phyloP scores from a whole-genome alignment of 1,140 invertebrate genomes.

The Gryllus bimaculatus region DNA sequence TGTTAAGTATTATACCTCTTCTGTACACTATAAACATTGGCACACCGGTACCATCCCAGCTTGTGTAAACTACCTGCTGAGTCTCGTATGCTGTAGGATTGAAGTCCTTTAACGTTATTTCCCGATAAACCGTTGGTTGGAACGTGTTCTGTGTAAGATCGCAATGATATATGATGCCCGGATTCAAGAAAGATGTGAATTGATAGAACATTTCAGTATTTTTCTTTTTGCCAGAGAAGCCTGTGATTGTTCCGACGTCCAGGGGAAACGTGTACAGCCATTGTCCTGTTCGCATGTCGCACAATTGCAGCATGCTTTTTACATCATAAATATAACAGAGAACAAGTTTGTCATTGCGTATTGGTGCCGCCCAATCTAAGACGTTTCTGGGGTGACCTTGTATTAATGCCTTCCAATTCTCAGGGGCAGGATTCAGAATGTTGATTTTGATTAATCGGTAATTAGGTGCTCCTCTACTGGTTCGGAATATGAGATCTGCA shows the following conservation, averaged over 20 bases:
- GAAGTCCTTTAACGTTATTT: conserved; percentile 78
- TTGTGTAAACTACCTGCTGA: conserved; percentile 86
- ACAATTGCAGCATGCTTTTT: conserved; percentile 80
- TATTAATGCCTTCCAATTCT: conserved; percentile 80
- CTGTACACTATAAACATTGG: conserved; percentile 94
- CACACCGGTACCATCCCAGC: conserved; percentile 90
- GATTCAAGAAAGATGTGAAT: conserved; percentile 88
- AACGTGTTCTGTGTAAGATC: conserved; percentile 50
- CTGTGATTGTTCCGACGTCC: conserved; percentile 76
- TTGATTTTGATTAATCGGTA: conserved; percentile 84
- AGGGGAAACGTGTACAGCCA: conserved; percentile 65
- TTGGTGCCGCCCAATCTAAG: conserved; percentile 75
- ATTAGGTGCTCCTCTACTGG: conserved; percentile 89
- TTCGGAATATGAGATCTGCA: conserved; percentile 74
- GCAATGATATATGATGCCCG: conserved; percentile 80
- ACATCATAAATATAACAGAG: conserved; percentile 90
- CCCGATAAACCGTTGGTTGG: conserved; percentile 43
- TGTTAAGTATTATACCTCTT: conserved; percentile 57
- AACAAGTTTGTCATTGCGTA: conserved; percentile 79
- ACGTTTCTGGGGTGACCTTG: conserved; percentile 80
- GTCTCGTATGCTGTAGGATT: conserved; percentile 71
- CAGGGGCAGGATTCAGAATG: conserved; percentile 62
- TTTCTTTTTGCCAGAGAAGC: conserved; percentile 74
- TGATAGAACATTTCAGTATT: conserved; percentile 87
- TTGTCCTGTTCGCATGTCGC: conserved; percentile 63